A percentile compares a stretch with the other conserved stretches of the same genome.
phyloP scores from a whole-genome alignment of 1,140 invertebrate species.

The Hycleus cichorii region DNA sequence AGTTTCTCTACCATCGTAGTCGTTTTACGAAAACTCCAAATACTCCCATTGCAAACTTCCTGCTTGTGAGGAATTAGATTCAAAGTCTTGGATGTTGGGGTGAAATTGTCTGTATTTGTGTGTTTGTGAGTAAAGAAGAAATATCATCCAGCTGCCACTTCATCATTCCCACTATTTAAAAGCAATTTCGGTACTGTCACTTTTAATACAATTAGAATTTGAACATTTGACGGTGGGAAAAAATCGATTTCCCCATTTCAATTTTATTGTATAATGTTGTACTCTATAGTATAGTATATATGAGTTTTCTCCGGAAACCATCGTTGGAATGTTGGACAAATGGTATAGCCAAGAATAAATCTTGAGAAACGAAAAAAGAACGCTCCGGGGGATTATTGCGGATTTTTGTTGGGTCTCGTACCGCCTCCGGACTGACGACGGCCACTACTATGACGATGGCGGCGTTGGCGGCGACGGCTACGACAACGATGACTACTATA shows the following conservation, averaged over 20 bases:
- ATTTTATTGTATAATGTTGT: not conserved
- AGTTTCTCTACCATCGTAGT: not conserved
- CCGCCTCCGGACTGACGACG: no score
- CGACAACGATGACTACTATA: no score
- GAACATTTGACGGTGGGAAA: not conserved
- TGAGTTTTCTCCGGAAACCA: not conserved
- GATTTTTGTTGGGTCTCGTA: not conserved
- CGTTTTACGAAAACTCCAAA: not conserved
- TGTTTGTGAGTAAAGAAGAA: not conserved
- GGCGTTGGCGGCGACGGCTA: no score
- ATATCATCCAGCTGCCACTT: not conserved
- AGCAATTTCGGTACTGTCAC: not conserved
- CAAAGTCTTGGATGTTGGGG: not conserved
- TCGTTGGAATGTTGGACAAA: not conserved
- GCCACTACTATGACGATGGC: no score
- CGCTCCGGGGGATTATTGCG: not conserved
- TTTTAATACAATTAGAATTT: not conserved
- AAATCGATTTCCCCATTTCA: no score
- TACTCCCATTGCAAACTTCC: not conserved
- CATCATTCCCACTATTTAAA: not conserved
- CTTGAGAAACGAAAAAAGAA: not conserved
- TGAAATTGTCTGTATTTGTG: not conserved
- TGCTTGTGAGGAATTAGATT: not conserved
- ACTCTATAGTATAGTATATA: not conserved
- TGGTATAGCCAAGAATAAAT: not conserved